Base-by-base conservation (phyloP, 2,797 vertebrate genomes). In the Spinibarbus caldwelli region DNA sequence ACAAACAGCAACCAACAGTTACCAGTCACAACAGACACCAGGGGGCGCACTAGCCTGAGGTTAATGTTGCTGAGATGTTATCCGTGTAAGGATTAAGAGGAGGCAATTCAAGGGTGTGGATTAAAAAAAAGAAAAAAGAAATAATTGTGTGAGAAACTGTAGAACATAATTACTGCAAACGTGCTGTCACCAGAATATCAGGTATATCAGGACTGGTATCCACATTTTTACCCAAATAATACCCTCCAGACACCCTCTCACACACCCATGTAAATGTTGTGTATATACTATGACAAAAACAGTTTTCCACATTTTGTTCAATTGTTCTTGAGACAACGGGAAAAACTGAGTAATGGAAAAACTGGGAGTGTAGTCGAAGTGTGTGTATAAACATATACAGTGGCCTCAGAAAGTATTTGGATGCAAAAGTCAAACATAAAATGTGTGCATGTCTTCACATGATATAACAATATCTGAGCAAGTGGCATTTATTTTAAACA, bases 21-120 rank as follows among this genome's bases (percentile, higher is more conserved):
- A 66, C 85, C 91, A 88, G 57, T 17, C 21, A 6, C 10, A 84
- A 83, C 41, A 4, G 78, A 92, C 95, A 95, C 93, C 93, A 96
- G 95, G 90, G 93, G 93, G 94, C 90, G 90, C 91, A 94, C 90
- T 64, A 72, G 36, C 31, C 17, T 43, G 29, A n/a, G n/a, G n/a
- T n/a, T n/a, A n/a, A n/a, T 34, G 89, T 82, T 82, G 77, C 49
- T 78, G 70, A 31, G 67, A 49, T 2, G 29, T 73, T 47, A n/a
- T 82, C 81, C 49, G 71, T 64, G 41, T 4, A 11, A 84, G 73
- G 47, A 29, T 84, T 84, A 84, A 76, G 43, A 26, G 36, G 45
- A 78, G 64, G 62, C 47, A 84, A 23, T 84, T 81, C 70, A 81
- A 77, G 82, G 85, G 87, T 85, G 87, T 86, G 88, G 83, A 83